Conservation (phyloP, 2,113 vertebrate genomes). For the Carassius carassius region DNA sequence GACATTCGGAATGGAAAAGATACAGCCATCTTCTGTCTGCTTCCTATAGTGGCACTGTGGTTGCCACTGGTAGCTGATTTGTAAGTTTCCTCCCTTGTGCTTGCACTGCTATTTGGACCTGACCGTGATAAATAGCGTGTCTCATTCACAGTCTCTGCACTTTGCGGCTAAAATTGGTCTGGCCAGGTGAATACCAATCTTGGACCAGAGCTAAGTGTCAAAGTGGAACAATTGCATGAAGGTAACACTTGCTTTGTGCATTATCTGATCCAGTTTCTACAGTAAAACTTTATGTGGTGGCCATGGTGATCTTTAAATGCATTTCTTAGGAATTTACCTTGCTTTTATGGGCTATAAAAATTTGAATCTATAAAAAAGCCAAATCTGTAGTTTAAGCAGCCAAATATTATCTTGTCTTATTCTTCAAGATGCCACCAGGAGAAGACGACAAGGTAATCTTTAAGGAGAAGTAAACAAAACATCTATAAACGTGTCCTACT, state of each 20-base stretch:
- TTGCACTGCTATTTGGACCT: constrained; percentile 34
- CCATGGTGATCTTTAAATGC: background rate
- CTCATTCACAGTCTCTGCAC: constrained; percentile 1
- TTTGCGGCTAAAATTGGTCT: background rate
- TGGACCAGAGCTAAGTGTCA: constrained; percentile 1
- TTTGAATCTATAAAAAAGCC: background rate
- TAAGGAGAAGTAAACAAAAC: constrained; percentile 37
- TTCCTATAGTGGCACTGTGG: background rate
- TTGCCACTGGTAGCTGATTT: constrained; percentile 21
- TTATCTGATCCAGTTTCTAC: background rate
- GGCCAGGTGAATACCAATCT: background rate
- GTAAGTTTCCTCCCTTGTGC: constrained; percentile 6
- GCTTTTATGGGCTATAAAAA: background rate
- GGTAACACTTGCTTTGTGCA: background rate
- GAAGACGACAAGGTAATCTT: constrained; percentile 20
- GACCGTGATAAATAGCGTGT: constrained; percentile 8
- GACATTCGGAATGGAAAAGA: background rate
- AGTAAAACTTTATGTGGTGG: background rate
- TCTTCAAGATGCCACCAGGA: background rate
- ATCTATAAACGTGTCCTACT: constrained; percentile 36
- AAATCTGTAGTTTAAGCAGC: background rate
- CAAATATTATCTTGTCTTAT: background rate
- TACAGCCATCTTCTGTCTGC: background rate
- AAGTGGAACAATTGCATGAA: constrained; percentile 13
- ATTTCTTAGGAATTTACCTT: background rate